phyloP scores from a whole-genome alignment of 2,797 vertebrate genomes.

The Girardinus metallicus region DNA sequence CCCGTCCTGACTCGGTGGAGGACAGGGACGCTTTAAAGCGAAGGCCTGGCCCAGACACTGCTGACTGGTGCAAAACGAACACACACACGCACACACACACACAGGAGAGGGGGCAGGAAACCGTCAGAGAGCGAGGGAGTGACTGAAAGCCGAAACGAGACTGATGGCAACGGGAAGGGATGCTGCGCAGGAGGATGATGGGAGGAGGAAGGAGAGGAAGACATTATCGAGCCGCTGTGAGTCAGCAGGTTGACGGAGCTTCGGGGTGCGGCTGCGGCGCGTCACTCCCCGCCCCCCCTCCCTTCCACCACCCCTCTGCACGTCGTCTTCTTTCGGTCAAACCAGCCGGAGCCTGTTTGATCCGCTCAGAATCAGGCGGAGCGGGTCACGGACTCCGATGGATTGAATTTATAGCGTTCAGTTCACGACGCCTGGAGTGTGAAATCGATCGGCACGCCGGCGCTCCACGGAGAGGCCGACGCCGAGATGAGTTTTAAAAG shows the following conservation, averaged over 20 bases:
- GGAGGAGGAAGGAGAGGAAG: slow-evolving; percentile 47
- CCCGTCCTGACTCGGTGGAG: not conserved
- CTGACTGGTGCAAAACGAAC: slow-evolving; percentile 74
- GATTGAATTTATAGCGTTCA: not conserved
- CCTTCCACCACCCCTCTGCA: slow-evolving; percentile 8
- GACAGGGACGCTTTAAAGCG: slow-evolving; percentile 42
- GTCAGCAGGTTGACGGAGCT: slow-evolving; percentile 80
- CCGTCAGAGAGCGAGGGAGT: slow-evolving; percentile 39
- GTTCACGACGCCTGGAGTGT: not conserved
- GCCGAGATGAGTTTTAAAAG: not conserved
- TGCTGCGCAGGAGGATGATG: slow-evolving; percentile 32
- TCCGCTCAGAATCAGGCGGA: not conserved
- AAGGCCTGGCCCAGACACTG: slow-evolving; percentile 65
- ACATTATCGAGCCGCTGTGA: slow-evolving; percentile 82
- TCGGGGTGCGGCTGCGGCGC: slow-evolving; percentile 67
- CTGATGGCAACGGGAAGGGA: slow-evolving; percentile 46
- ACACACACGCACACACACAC: slow-evolving; percentile 4
- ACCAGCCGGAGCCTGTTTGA: slow-evolving; percentile 10
- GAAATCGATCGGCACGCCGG: not conserved
- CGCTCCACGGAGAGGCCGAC: not conserved
- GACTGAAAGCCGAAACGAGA: slow-evolving; percentile 62
- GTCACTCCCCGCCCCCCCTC: slow-evolving; percentile 51
- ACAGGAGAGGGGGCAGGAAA: slow-evolving; percentile 56
- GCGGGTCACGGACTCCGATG: not conserved
- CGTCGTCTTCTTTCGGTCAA: slow-evolving; percentile 18